Percentiles rank a stretch among this genome's conserved stretches.
phyloP scores from a whole-genome alignment of 2,888 invertebrate genomes.

The Drosophila paramelanica region DNA sequence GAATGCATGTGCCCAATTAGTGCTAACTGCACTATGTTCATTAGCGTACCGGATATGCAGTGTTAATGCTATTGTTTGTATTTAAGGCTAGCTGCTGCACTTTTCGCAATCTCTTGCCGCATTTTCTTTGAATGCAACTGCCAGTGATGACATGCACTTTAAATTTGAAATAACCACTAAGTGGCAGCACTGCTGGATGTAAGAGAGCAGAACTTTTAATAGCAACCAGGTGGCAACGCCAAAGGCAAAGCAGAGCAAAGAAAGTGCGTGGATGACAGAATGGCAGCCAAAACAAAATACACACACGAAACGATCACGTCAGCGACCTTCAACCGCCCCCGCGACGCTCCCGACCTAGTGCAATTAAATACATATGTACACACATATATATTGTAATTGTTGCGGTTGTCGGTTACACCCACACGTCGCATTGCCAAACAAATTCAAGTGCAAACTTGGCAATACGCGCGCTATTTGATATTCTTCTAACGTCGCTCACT shows the following conservation, averaged over 20 bases:
- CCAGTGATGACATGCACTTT: constrained; percentile 39
- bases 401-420: constrained; percentile 44
- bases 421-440: constrained; percentile 74
- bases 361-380: constrained; percentile 30
- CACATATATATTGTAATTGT: constrained; percentile 15
- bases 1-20: constrained; percentile 63
- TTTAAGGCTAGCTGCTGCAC: constrained; percentile 26
- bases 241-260: constrained; percentile 17
- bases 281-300: constrained; percentile 17
- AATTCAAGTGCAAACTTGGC: constrained; percentile 75
- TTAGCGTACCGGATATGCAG: constrained; percentile 77
- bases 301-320: constrained; percentile 44
- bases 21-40: constrained; percentile 66
- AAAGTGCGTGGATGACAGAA: constrained; percentile 44
- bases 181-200: constrained; percentile 25
- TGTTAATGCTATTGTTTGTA: constrained; percentile 72
- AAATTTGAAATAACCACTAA: background rate
- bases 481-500: constrained; percentile 62
- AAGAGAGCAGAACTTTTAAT: background rate
- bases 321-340: constrained; percentile 61
- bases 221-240: constrained; percentile 24
- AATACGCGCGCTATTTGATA: constrained; percentile 48
- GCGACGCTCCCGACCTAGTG: constrained; percentile 19
- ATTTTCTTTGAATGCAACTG: constrained; percentile 9
- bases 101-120: constrained; percentile 41